Evolutionary conservation across 2,797 vertebrate genomes (phyloP), one percentile per base, ranked within the genome.

Genomic region (Aplochiton taeniatus): DNA sequence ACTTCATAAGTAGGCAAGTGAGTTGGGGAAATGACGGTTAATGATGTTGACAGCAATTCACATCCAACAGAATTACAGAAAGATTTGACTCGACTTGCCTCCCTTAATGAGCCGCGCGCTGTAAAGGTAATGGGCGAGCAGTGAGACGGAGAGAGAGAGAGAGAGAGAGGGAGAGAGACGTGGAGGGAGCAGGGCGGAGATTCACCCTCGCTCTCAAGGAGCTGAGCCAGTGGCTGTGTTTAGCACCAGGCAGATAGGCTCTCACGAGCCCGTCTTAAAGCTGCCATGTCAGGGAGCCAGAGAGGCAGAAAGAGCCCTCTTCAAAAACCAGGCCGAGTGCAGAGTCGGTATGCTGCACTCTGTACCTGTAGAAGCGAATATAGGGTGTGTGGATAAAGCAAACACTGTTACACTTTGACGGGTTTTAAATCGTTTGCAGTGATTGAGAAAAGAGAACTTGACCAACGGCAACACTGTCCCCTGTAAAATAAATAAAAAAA

Each of bases 31-130:
- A 92, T 93, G 92, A 94, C 72, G 89, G 87, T 91, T 93, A 93
- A 93, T 92, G 92, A 93, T 94, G 93, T 94, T 94, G 92, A 94
- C 91, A 92, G 92, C 91, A 89, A 89, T 92, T 93, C 92, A 92
- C 89, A 90, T 92, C 89, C 11, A 86, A 81, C 86, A 81, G 90
- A 93, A 93, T 93, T 91, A 93, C 89, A 84, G 88, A 83, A 86
- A 89, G 90, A 92, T 92, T 92, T 92, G 90, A 93, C 91, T 93
- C 85, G 91, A 91, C 92, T 92, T 93, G 92, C 92, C 90, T 90
- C 88, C 84, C 91, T 88, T 93, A 93, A 93, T 93, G 90, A 93
- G 91, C 84, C 87, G 89, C 91, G 87, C 88, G 92, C 89, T 87
- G 89, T 83, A 89, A 92, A 93, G 86, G 91, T 91, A 92, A 93